A percentile compares a stretch with the other conserved stretches of the same genome.
Conservation (phyloP, 2,888 invertebrate genomes). For the Drosophila robusta region DNA sequence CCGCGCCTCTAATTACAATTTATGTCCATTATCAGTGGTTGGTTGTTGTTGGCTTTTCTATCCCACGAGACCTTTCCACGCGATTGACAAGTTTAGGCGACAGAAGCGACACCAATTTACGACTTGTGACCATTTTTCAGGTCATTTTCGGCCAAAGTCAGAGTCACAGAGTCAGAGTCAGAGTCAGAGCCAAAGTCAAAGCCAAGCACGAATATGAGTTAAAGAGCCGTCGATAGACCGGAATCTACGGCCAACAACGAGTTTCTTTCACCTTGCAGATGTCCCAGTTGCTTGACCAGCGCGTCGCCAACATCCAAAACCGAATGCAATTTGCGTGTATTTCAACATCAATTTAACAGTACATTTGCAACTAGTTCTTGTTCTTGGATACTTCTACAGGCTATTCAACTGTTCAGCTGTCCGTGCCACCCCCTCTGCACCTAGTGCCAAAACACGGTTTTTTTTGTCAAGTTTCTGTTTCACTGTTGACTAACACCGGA, state of each 20-base stretch:
- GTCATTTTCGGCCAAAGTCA: conserved; percentile 54
- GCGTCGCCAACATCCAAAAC: conserved; percentile 13
- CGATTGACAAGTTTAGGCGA: conserved; percentile 23
- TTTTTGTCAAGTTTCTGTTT: conserved; percentile 57
- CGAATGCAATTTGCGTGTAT: conserved; percentile 63
- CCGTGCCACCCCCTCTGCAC: conserved; percentile 9
- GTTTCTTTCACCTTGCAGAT: conserved; percentile 67
- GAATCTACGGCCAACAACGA: conserved; percentile 59
- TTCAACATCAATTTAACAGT: conserved; percentile 71
- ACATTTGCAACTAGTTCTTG: conserved; percentile 70
- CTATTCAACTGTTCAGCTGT: conserved; percentile 29
- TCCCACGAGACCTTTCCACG: conserved; percentile 31
- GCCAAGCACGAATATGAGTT: conserved; percentile 9
- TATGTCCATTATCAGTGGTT: conserved; percentile 25
- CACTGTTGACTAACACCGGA: conserved; percentile 62
- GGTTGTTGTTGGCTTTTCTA: neutral
- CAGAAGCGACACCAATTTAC: conserved; percentile 36
- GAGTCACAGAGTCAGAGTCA: conserved; percentile 11
- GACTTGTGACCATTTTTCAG: conserved; percentile 35
- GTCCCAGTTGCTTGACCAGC: conserved; percentile 64
- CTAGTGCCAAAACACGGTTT: conserved; percentile 29
- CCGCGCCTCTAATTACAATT: conserved; percentile 46
- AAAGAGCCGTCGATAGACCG: conserved; percentile 36
- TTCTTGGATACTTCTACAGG: conserved; percentile 19
- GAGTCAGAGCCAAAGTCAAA: conserved; percentile 11